A percentile compares a stretch with the other conserved stretches of the same genome.
These are phyloP conservation scores for Thermophis baileyi DNA, from an alignment of 2,113 vertebrate genomes.

Conservation along the genomic window DNA sequence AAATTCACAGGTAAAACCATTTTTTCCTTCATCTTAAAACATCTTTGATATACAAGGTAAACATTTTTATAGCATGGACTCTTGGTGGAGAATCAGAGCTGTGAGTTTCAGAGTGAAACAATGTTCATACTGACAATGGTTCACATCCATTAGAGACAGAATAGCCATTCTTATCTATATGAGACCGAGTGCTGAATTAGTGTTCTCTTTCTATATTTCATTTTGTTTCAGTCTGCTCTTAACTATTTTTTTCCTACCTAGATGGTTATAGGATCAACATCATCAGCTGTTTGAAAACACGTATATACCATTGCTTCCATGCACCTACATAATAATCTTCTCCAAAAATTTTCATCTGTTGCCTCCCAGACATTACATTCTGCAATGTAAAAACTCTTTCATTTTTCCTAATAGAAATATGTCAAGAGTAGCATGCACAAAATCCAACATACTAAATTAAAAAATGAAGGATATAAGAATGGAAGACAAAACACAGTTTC, in stretches of 20 bases:
- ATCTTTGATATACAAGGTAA: background rate
- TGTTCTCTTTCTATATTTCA: background rate
- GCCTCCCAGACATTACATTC: background rate
- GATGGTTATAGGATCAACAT: background rate
- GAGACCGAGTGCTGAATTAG: background rate
- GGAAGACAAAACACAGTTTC: background rate
- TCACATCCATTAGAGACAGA: background rate
- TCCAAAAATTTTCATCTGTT: background rate
- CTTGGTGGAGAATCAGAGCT: background rate
- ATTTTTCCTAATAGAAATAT: background rate
- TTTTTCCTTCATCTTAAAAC: background rate
- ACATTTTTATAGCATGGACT: background rate
- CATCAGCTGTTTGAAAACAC: background rate
- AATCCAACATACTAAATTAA: background rate
- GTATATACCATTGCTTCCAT: background rate
- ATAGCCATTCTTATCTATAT: background rate
- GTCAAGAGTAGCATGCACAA: background rate
- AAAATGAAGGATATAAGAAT: background rate
- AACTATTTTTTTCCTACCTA: background rate
- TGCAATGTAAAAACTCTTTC: background rate
- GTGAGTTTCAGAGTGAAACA: background rate
- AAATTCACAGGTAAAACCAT: conserved; percentile 30
- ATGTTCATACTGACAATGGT: background rate
- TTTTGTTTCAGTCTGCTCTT: background rate
- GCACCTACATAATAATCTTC: background rate